Evolutionary conservation across 2,113 vertebrate genomes (phyloP).

Genomic region (Laticauda laticaudata): DNA sequence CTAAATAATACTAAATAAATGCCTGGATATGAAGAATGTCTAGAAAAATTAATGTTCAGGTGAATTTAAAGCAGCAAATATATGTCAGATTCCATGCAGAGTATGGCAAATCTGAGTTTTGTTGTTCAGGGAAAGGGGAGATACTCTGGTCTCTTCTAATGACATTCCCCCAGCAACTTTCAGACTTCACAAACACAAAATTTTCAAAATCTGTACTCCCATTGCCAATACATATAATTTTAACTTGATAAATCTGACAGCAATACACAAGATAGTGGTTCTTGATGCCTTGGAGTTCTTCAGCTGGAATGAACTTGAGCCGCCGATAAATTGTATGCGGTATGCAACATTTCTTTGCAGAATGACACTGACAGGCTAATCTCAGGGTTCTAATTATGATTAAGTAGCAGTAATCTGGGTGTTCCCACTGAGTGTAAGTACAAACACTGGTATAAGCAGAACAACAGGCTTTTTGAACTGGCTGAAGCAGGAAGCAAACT

Average conservation of each 20-base stretch:
- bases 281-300: background rate
- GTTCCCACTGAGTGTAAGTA: constrained; percentile 10
- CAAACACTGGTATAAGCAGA: constrained; percentile 16
- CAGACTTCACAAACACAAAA: background rate
- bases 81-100: background rate
- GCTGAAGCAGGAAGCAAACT: background rate
- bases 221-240: background rate
- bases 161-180: background rate
- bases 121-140: too few species aligned
- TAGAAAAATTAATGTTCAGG: background rate
- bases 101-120: background rate
- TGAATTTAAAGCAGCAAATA: background rate
- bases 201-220: background rate
- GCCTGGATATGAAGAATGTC: background rate
- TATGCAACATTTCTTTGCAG: background rate
- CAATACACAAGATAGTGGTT: background rate
- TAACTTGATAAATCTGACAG: background rate
- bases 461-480: constrained; percentile 11
- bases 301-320: background rate
- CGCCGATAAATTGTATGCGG: background rate
- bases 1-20: background rate
- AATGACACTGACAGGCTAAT: background rate
- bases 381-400: background rate
- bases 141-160: background rate
- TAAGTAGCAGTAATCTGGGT: background rate